Conservation (phyloP, 1,140 invertebrate species). For the Brachionus koreanus region DNA sequence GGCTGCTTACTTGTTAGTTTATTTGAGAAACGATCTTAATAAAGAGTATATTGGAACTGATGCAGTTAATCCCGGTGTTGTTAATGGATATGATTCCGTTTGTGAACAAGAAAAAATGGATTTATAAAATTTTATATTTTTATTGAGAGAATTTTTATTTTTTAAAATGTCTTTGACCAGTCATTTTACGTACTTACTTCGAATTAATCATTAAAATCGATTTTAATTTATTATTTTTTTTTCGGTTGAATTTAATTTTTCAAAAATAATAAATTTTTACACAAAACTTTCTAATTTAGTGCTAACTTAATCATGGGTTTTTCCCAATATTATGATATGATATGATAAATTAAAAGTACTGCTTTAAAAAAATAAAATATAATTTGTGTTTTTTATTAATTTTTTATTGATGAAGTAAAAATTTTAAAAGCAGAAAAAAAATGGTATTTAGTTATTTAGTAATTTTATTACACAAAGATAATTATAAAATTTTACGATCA, state of each 20-base stretch:
- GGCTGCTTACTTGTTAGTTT: conserved; percentile 23
- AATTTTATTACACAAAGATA: too few species aligned
- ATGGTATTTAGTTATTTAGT: too few species aligned
- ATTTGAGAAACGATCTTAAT: conserved; percentile 25
- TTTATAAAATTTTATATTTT: background rate
- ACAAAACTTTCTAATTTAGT: too few species aligned
- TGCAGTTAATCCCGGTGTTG: background rate
- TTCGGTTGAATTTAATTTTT: conserved; percentile 6
- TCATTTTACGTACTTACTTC: background rate
- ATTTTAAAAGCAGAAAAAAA: too few species aligned
- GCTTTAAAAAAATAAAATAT: too few species aligned
- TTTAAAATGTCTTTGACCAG: background rate
- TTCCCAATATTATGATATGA: too few species aligned
- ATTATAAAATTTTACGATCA: too few species aligned
- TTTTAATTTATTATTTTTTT: background rate
- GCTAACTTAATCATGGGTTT: too few species aligned
- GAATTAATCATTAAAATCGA: background rate
- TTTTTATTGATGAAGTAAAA: too few species aligned
- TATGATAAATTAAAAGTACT: too few species aligned
- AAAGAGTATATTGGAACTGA: background rate
- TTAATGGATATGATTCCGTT: background rate
- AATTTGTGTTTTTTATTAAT: too few species aligned
- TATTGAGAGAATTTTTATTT: background rate
- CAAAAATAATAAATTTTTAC: background rate
- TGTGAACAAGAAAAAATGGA: conserved; percentile 18